Conservation (phyloP, 2,797 vertebrate species). For the Neoniphon sammara region DNA sequence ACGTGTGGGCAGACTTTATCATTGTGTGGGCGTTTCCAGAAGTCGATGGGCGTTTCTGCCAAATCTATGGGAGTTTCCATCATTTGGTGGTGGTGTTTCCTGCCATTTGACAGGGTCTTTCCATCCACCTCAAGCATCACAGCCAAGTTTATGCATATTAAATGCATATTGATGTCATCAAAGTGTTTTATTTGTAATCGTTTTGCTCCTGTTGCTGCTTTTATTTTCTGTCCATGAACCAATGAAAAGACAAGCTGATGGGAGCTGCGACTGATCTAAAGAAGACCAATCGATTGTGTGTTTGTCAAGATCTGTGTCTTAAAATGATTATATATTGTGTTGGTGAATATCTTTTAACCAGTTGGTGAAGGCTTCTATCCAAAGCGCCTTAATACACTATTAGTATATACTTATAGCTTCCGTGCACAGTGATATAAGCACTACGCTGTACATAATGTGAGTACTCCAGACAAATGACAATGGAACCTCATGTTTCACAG, state of each 20-base stretch:
- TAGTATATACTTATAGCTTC: not conserved
- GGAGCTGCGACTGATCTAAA: not conserved
- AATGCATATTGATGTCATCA: slow-evolving; percentile 3
- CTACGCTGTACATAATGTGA: too few species aligned
- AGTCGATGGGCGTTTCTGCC: not conserved
- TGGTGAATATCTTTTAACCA: not conserved
- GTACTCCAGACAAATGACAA: not conserved
- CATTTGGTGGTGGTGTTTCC: not conserved
- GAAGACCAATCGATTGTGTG: not conserved
- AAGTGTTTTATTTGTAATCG: slow-evolving; percentile 10
- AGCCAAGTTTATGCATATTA: slow-evolving; percentile 7
- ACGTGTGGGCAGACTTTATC: too few species aligned
- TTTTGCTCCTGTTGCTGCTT: slow-evolving; percentile 38
- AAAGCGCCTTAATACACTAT: not conserved
- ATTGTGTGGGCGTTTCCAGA: not conserved
- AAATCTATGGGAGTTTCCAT: too few species aligned
- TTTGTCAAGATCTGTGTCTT: not conserved
- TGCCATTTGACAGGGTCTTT: not conserved
- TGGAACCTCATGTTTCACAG: not conserved
- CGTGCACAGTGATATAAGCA: not conserved
- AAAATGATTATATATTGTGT: not conserved
- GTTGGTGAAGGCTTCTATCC: not conserved
- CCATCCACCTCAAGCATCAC: slow-evolving; percentile 29
- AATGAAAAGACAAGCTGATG: slow-evolving; percentile 15
- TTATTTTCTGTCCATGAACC: slow-evolving; percentile 1